phyloP scores from a whole-genome alignment of 1,140 invertebrate species.

The Rhizoglyphus robini region DNA sequence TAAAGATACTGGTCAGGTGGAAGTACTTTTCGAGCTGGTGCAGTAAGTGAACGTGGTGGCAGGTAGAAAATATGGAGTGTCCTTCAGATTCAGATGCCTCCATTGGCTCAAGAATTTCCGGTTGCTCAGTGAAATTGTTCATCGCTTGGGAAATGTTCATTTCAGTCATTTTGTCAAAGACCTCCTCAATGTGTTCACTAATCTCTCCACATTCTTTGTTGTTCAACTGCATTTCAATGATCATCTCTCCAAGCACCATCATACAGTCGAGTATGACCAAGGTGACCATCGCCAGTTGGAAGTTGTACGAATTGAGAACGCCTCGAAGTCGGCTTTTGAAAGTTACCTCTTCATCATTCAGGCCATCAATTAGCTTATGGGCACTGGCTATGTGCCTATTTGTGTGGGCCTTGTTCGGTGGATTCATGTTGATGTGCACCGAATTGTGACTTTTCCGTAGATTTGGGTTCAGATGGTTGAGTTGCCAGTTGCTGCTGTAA shows the following conservation, averaged over 20 bases:
- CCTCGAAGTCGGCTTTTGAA: neutral
- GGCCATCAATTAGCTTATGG: neutral
- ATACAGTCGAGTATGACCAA: conserved; percentile 3
- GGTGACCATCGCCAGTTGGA: conserved; percentile 5
- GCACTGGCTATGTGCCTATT: conserved; percentile 5
- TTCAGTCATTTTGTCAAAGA: too few species aligned
- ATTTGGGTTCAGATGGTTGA: neutral
- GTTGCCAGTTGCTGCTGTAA: conserved; percentile 1
- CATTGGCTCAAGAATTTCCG: neutral
- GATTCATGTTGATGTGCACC: conserved; percentile 3
- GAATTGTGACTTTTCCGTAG: neutral
- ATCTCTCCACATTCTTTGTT: neutral
- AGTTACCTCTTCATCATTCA: neutral
- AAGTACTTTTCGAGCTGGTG: neutral
- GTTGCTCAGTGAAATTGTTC: too few species aligned
- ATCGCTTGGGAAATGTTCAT: neutral
- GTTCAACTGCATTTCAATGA: neutral
- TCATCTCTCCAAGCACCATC: conserved; percentile 12
- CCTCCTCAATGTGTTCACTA: neutral
- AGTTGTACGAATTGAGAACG: neutral
- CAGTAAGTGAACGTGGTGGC: neutral
- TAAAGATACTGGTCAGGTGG: conserved; percentile 4
- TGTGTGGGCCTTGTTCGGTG: neutral
- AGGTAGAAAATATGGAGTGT: neutral
- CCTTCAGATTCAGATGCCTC: too few species aligned